Percentiles rank a stretch among this genome's conserved stretches.
phyloP scores from a whole-genome alignment of 2,113 vertebrate species.

The Elanoides forficatus region DNA sequence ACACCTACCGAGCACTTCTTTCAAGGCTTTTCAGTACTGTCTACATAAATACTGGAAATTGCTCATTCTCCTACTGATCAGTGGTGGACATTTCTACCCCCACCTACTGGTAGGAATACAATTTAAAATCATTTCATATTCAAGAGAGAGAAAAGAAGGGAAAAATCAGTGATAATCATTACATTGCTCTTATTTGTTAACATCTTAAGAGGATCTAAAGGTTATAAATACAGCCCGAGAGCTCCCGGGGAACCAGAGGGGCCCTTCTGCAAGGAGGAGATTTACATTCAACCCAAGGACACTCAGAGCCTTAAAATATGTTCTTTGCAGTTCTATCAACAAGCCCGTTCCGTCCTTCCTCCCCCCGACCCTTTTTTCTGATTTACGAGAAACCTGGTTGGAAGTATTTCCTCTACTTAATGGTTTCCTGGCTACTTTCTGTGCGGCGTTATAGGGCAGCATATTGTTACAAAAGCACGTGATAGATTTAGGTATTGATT shows the following conservation, averaged over 20 bases:
- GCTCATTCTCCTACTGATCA: not conserved
- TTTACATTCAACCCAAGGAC: not conserved
- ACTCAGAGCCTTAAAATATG: not conserved
- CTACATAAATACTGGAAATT: not conserved
- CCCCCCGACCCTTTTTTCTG: not conserved
- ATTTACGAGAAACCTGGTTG: not conserved
- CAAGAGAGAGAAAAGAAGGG: not conserved
- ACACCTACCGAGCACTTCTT: not conserved
- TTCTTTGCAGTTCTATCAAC: not conserved
- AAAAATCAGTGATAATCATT: not conserved
- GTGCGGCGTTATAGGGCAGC: not conserved
- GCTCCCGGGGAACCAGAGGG: not conserved
- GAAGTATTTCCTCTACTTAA: not conserved
- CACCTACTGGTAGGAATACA: not conserved
- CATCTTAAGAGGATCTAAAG: not conserved
- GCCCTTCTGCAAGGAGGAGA: not conserved
- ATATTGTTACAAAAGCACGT: not conserved
- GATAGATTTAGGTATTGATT: conserved; percentile 10
- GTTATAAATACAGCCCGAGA: not conserved
- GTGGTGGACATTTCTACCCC: not conserved
- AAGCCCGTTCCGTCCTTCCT: not conserved
- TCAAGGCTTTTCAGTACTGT: not conserved
- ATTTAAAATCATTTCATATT: not conserved
- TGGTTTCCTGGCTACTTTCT: not conserved
- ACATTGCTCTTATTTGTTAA: not conserved